Percentiles rank a stretch among this genome's conserved stretches.
Conservation (phyloP, 2,113 vertebrate genomes). For the Sinocyclocheilus grahami region DNA sequence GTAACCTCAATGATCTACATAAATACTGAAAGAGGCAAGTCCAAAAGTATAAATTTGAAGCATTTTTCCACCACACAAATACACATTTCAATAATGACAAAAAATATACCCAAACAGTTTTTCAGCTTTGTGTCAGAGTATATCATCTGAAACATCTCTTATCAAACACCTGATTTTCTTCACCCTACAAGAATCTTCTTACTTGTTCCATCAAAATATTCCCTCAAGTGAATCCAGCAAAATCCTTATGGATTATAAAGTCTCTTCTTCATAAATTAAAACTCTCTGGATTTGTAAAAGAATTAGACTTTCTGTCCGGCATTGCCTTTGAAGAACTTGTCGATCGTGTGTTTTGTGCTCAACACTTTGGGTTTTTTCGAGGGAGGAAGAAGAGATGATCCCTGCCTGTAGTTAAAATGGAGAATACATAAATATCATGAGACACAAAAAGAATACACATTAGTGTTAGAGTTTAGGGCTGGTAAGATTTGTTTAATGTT, state of each 20-base stretch:
- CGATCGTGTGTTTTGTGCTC: constrained; percentile 79
- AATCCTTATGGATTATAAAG: background rate
- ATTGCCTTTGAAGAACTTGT: constrained; percentile 88
- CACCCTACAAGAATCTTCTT: background rate
- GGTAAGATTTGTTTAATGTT: background rate
- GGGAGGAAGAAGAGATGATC: constrained; percentile 72
- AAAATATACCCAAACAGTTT: background rate
- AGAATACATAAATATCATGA: background rate
- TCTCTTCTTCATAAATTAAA: background rate
- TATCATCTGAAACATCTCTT: background rate
- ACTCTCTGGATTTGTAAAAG: background rate
- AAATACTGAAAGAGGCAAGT: background rate
- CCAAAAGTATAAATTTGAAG: background rate
- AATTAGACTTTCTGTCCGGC: constrained; percentile 18
- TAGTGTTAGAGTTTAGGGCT: background rate
- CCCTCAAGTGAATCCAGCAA: background rate
- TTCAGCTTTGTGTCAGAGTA: background rate
- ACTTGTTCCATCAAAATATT: background rate
- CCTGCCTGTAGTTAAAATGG: constrained; percentile 71
- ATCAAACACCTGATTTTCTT: background rate
- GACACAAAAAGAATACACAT: background rate
- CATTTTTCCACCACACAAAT: background rate
- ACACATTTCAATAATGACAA: background rate
- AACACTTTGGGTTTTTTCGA: constrained; percentile 84
- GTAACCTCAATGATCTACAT: background rate